Evolutionary conservation across 2,113 vertebrate species (phyloP).

Genomic region (Python bivittatus): DNA sequence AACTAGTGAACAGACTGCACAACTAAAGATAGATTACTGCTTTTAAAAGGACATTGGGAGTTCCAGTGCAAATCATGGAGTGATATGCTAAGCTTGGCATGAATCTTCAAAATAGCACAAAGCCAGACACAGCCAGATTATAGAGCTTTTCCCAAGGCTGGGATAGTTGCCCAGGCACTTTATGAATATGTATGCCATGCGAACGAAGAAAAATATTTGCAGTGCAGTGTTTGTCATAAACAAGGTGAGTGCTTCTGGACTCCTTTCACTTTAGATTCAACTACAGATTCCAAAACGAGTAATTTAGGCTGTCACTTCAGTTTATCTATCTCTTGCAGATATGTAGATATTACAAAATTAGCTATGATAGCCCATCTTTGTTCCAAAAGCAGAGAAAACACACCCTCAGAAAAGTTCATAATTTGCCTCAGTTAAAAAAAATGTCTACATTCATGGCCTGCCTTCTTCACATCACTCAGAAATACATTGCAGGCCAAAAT

Average conservation of each 20-base stretch:
- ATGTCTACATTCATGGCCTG: neutral
- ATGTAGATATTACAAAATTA: neutral
- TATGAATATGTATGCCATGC: conserved; percentile 62
- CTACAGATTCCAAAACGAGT: neutral
- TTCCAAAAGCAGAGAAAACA: neutral
- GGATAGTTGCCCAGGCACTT: conserved; percentile 57
- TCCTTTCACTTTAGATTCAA: conserved; percentile 12
- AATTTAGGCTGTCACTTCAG: neutral
- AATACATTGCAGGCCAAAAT: neutral
- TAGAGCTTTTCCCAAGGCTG: conserved; percentile 55
- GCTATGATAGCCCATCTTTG: neutral
- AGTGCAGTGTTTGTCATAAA: conserved; percentile 29
- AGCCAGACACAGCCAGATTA: conserved; percentile 39
- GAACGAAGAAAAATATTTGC: conserved; percentile 41
- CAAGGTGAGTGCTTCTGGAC: neutral
- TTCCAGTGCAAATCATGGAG: neutral
- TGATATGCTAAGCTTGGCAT: neutral
- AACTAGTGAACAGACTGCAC: neutral
- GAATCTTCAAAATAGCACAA: conserved; percentile 15
- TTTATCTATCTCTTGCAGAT: neutral
- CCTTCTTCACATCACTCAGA: neutral
- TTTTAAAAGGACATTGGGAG: neutral
- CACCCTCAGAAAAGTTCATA: neutral
- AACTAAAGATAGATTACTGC: neutral
- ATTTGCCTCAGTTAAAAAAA: neutral